Percentiles rank a stretch among this genome's conserved stretches.
Evolutionary conservation across 2,797 vertebrate species (phyloP).

Genomic region (Eremophila alpestris): DNA sequence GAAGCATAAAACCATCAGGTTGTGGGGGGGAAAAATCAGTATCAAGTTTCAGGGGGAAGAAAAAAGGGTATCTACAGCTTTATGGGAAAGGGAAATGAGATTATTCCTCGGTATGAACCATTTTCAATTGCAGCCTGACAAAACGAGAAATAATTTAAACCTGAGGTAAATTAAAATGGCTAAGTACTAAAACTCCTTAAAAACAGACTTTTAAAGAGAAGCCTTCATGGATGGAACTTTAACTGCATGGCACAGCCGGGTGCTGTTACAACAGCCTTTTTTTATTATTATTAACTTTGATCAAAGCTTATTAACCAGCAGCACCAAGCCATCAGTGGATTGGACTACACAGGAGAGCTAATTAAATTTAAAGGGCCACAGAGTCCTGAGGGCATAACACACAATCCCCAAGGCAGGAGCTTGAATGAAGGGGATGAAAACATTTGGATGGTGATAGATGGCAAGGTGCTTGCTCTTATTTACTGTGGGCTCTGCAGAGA

Average conservation of each 20-base stretch:
- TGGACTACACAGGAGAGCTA: constrained; percentile 37
- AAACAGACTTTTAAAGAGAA: background rate
- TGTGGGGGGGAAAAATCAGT: background rate
- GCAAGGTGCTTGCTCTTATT: background rate
- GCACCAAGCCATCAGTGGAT: background rate
- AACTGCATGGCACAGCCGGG: background rate
- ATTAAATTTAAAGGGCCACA: constrained; percentile 48
- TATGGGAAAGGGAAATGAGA: background rate
- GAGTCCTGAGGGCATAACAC: background rate
- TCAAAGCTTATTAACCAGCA: constrained; percentile 52
- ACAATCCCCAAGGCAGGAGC: background rate
- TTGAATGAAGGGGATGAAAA: background rate
- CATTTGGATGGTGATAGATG: background rate
- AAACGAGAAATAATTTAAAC: background rate
- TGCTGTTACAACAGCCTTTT: background rate
- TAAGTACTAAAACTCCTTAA: background rate
- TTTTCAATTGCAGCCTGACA: background rate
- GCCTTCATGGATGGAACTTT: background rate
- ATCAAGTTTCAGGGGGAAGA: background rate
- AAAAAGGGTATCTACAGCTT: background rate
- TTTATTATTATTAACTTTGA: constrained; percentile 16
- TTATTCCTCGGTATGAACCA: background rate
- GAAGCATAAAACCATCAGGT: background rate
- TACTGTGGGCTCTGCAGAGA: background rate
- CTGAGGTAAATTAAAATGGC: background rate